A percentile compares a stretch with the other conserved stretches of the same genome.
These are phyloP conservation scores for Asbolus verrucosus DNA, from an alignment of 1,140 invertebrate species.

Conservation along the genomic window DNA sequence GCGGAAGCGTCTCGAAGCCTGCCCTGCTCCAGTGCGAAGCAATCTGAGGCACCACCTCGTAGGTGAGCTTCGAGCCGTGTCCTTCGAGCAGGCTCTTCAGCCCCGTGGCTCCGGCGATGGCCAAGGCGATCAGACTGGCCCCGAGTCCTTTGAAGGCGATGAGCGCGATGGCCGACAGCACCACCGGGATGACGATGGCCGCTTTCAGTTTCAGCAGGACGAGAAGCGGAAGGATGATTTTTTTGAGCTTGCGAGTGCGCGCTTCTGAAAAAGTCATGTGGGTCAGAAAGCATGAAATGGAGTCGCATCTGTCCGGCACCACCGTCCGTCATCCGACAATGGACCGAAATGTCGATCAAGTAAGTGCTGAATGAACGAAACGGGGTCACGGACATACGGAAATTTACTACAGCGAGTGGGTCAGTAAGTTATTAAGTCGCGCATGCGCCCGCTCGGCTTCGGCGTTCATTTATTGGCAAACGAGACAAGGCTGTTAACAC, in stretches of 20 bases:
- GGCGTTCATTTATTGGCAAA: too few species aligned
- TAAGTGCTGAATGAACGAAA: conserved; percentile 41
- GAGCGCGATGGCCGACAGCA: conserved; percentile 72
- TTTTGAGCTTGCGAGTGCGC: conserved; percentile 72
- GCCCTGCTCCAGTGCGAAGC: conserved; percentile 69
- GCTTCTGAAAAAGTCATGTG: conserved; percentile 67
- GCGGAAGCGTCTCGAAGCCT: conserved; percentile 32
- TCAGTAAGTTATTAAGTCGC: conserved; percentile 51
- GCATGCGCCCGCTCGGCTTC: too few species aligned
- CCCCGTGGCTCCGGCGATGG: conserved; percentile 70
- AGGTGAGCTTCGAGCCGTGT: conserved; percentile 65
- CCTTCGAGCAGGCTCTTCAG: conserved; percentile 66
- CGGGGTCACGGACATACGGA: conserved; percentile 52
- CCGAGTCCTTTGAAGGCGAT: conserved; percentile 75
- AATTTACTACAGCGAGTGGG: conserved; percentile 39
- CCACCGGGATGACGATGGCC: conserved; percentile 72
- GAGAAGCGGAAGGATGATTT: conserved; percentile 72
- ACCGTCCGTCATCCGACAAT: too few species aligned
- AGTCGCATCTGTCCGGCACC: too few species aligned
- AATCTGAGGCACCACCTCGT: conserved; percentile 67
- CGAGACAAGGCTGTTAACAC: too few species aligned
- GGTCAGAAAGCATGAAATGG: too few species aligned
- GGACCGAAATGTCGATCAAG: too few species aligned
- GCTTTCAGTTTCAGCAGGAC: conserved; percentile 74
- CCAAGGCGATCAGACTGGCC: conserved; percentile 72